Base-by-base conservation (phyloP, 35 echinoderm and acorn worm genomes). In the Chiridota heheva region DNA sequence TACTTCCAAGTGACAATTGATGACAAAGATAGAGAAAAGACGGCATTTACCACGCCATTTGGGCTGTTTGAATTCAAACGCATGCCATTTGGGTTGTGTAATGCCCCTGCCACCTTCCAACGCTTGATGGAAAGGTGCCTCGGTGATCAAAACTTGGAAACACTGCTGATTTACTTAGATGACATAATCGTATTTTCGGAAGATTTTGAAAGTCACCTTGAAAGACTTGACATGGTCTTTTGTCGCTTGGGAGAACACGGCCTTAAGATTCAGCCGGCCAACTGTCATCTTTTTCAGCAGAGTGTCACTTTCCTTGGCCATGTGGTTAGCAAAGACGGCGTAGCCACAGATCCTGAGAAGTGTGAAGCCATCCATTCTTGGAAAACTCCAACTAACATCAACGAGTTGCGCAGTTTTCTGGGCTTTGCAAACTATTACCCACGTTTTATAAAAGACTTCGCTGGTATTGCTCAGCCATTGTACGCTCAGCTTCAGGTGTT, bases 301-400 rank as follows among this genome's bases (percentile, higher is more conserved):
- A 69, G 58, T 24, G 82, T 91, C 13, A 86, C 44, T 10, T 91
- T 70, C 43, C 39, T 91, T 30, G 76, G 89, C 1, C 88, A 91
- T 63, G 41, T 80, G 16, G 80, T 91, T 24, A 71, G 73, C 5
- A 73, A 81, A 41, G 60, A 91, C 7, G 89, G 82, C 5, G 46
- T 91, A 29, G 36, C 63, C 35, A 37, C 51, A 27, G 73, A 90
- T 46, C 71, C 81, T 1, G 33, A 63, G 26, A 84, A 90, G 70
- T 77, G 60, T 28, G 33, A 66, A 18, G 60, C 43, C 39, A 36
- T 84, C 4, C 41, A 65, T 7, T 22, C 20, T 24, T 90, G 60
- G 20, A 70, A 80, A 46, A 55, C 73, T 0, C 79, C 80, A 16
- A 83, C 56, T 7, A 66, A 38, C 37, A 68, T 24, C 30, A 77